These are phyloP conservation scores for Rhynchotus rufescens DNA, from an alignment of 2,797 vertebrate genomes.

Conservation along the genomic window DNA sequence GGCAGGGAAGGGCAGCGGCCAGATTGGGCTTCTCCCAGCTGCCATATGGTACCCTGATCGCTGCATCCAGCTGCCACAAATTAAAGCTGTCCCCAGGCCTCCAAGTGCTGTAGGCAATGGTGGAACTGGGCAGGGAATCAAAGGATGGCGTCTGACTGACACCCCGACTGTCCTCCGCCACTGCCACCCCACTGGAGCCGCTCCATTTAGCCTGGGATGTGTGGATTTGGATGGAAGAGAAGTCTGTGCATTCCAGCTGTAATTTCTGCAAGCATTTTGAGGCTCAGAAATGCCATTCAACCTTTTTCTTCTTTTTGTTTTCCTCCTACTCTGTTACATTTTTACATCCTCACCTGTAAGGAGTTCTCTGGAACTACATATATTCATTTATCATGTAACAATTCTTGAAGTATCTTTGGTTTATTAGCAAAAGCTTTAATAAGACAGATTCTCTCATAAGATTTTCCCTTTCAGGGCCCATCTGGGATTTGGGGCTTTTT, in stretches of 20 bases:
- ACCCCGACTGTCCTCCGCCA: rapidly evolving
- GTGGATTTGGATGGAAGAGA: neutral
- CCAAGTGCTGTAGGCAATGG: slow-evolving; percentile 17
- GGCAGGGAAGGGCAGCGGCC: slow-evolving; percentile 3
- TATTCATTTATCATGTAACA: neutral
- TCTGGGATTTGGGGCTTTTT: neutral
- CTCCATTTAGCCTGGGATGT: neutral
- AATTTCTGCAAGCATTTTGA: neutral
- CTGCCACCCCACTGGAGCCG: neutral
- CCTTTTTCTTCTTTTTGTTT: rapidly evolving
- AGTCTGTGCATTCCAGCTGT: neutral
- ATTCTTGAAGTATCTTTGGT: neutral
- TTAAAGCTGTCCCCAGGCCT: neutral
- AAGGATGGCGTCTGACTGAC: rapidly evolving
- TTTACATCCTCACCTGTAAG: neutral
- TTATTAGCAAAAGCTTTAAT: neutral
- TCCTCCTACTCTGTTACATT: neutral
- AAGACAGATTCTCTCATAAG: neutral
- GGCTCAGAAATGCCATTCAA: neutral
- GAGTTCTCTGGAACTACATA: neutral
- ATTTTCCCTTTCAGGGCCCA: neutral
- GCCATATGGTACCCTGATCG: slow-evolving; percentile 14
- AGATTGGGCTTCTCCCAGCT: slow-evolving; percentile 28
- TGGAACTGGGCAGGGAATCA: slow-evolving; percentile 45
- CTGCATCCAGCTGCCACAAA: slow-evolving; percentile 51